Percentiles rank a stretch among this genome's conserved stretches.
phyloP scores from a whole-genome alignment of 2,888 invertebrate genomes.

The Ophion slaviceki region DNA sequence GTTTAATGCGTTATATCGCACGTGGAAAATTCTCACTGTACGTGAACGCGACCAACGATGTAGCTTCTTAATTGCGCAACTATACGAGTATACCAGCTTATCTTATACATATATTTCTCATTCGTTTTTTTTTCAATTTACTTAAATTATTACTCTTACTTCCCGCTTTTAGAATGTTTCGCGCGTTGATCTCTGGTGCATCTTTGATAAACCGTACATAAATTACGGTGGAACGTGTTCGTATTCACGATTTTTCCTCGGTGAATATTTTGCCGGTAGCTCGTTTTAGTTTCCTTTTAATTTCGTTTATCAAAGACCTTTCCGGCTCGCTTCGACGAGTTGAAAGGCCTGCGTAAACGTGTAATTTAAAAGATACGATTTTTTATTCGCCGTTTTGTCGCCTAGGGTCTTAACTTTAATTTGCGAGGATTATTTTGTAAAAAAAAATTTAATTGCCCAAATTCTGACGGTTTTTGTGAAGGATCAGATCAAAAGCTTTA shows the following conservation, averaged over 20 bases:
- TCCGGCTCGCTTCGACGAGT: no score
- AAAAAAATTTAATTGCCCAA: no score
- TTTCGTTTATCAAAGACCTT: no score
- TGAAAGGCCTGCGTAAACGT: no score
- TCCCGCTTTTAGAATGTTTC: constrained; percentile 10
- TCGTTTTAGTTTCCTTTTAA: no score
- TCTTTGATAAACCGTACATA: constrained; percentile 13
- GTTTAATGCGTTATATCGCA: constrained; percentile 59
- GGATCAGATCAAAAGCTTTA: no score
- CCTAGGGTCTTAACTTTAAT: no score
- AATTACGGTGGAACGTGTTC: neutral
- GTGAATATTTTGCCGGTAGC: neutral
- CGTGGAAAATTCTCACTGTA: constrained; percentile 61
- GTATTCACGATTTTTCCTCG: constrained; percentile 5
- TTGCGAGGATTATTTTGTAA: no score
- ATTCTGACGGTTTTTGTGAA: no score
- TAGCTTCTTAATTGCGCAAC: constrained; percentile 36
- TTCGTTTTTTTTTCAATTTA: constrained; percentile 11
- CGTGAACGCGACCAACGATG: neutral
- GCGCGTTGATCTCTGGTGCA: constrained; percentile 20
- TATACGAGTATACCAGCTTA: constrained; percentile 13
- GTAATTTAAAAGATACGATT: no score
- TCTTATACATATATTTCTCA: neutral
- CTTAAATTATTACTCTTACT: constrained; percentile 36
- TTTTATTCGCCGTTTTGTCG: no score